Conservation (phyloP, 2,888 invertebrate species). For the Incurvaria masculella region DNA sequence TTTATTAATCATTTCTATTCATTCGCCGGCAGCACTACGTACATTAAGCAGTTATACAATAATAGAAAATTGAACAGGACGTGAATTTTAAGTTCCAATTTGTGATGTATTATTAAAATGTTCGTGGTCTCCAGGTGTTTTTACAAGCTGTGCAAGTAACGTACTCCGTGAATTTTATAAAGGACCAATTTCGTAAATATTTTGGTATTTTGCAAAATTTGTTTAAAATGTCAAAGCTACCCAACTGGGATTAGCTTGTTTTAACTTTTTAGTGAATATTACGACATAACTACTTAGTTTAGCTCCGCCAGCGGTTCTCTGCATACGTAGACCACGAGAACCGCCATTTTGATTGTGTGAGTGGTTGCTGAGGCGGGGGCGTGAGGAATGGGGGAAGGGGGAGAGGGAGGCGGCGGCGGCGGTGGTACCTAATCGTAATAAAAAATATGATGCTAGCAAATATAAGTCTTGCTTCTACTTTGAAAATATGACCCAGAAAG, state of each 20-base stretch:
- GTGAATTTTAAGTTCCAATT: background rate
- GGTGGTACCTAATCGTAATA: constrained; percentile 28
- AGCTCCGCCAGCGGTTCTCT: constrained; percentile 40
- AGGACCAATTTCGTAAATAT: background rate
- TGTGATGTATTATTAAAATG: too few species aligned
- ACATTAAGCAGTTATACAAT: background rate
- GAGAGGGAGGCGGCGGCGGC: constrained; percentile 24
- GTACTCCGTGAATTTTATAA: too few species aligned
- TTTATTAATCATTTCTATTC: constrained; percentile 11
- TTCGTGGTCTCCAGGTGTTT: too few species aligned
- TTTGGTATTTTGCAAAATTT: constrained; percentile 12
- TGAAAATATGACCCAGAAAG: constrained; percentile 23
- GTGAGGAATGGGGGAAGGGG: constrained; percentile 16
- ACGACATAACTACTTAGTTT: constrained; percentile 18
- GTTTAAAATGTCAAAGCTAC: background rate
- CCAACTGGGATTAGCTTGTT: constrained; percentile 12
- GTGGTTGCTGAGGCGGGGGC: constrained; percentile 40
- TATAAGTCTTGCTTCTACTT: constrained; percentile 24
- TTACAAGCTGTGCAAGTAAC: too few species aligned
- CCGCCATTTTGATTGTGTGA: constrained; percentile 52
- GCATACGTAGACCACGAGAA: constrained; percentile 19
- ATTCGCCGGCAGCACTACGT: constrained; percentile 17
- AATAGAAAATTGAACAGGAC: background rate
- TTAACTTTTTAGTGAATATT: constrained; percentile 23
- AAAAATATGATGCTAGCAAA: constrained; percentile 37